phyloP scores from a whole-genome alignment of 2,113 vertebrate species.

The Meriones unguiculatus region DNA sequence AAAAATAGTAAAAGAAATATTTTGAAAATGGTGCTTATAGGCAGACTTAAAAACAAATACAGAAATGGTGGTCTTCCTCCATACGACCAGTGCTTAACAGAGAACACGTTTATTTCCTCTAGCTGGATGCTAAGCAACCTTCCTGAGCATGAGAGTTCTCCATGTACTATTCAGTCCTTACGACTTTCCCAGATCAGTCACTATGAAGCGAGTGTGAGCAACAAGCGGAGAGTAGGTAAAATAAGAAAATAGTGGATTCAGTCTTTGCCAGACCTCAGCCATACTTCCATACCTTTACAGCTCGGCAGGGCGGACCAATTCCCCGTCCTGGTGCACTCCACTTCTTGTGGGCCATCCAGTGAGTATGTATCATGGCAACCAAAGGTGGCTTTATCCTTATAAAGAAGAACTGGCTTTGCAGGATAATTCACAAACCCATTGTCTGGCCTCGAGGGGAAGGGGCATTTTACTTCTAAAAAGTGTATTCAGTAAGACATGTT shows the following conservation, averaged over 20 bases:
- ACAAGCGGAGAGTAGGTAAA: not conserved
- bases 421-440: slow-evolving; percentile 92
- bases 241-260: not conserved
- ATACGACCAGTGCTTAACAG: not conserved
- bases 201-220: not conserved
- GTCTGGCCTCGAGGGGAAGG: slow-evolving; percentile 87
- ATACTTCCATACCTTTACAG: slow-evolving; percentile 89
- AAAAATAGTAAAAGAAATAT: not conserved
- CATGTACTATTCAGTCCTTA: not conserved
- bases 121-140: not conserved
- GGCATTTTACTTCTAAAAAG: slow-evolving; percentile 90
- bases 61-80: not conserved
- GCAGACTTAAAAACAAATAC: not conserved
- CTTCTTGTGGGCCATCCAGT: slow-evolving; percentile 89
- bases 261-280: fast-evolving
- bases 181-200: not conserved
- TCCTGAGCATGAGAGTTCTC: not conserved
- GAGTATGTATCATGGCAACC: slow-evolving; percentile 89
- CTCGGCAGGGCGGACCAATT: slow-evolving; percentile 91
- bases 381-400: slow-evolving; percentile 91
- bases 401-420: slow-evolving; percentile 87
- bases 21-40: not conserved
- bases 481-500: slow-evolving; percentile 13
- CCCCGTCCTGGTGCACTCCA: slow-evolving; percentile 90
- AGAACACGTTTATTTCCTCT: not conserved